Base-by-base conservation (phyloP, 1,140 invertebrate genomes). In the Aphidius gifuensis region DNA sequence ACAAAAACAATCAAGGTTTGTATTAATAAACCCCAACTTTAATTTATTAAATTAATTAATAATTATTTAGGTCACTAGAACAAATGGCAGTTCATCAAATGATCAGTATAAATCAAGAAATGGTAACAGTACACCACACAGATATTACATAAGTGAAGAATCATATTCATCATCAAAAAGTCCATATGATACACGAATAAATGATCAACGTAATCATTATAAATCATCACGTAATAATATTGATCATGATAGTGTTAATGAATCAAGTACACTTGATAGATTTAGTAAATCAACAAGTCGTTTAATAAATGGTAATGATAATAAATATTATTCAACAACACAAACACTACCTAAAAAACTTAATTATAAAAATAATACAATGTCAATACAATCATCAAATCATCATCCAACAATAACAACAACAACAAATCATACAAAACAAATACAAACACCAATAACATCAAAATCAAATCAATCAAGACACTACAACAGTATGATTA, bases 341-440 rank as follows among this genome's bases (percentile, higher is more conserved):
- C 91, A 93, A 77, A 93, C 91, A 1, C 73, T 93, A 60, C 92
- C 92, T 2, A 81, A 91, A 39, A 90, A 90, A 68, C 74, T 88
- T 43, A 84, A 84, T 73, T 83, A 82, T 1, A 62, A 9, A 46
- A 64, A n/a, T 16, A 39, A 49, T 16, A 23, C 39, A 54, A 59
- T 11, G 11, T 32, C 47, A 7, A 45, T 47, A n/a, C 11, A 44
- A 38, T 50, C 46, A 6, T 61, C 48, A 6, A 47, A 59, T 53
- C 58, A 54, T 46, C 51, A 38, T n/a, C 16, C 9, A 56, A n/a
- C 38, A 6, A 38, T 6, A 21, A 44, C 62, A 48, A 62, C 21
- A 8, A 49, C 60, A 5, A 54, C 45, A 6, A 54, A 61, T 32
- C 60, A 57, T 43, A 11, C 49, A 38, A 60, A 61, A 32, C 58